Evolutionary conservation across 1,140 invertebrate genomes (phyloP).

Genomic region (Ceratoteleas bidentatus): DNA sequence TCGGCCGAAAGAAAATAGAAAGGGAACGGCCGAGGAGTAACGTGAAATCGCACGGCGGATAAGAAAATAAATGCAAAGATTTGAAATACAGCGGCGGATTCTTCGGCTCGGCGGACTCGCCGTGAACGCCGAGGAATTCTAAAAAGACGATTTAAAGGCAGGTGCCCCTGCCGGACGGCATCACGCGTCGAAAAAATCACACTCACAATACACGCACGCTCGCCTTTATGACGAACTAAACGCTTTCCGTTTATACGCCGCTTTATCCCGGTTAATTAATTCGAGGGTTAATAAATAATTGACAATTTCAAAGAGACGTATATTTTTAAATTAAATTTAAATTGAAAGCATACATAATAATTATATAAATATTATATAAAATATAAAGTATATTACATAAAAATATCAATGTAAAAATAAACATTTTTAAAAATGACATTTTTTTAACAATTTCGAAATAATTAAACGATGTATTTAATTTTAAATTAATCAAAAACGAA

Average conservation of each 20-base stretch:
- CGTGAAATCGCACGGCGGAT: slow-evolving; percentile 21
- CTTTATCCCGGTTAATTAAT: slow-evolving; percentile 38
- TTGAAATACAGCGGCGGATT: slow-evolving; percentile 46
- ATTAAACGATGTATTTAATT: no score
- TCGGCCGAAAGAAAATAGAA: slow-evolving; percentile 4
- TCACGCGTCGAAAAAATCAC: slow-evolving; percentile 30
- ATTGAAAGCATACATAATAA: no score
- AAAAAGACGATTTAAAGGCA: slow-evolving; percentile 61
- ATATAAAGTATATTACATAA: no score
- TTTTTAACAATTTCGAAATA: no score
- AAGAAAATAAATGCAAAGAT: slow-evolving; percentile 45
- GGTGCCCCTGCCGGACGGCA: slow-evolving; percentile 50
- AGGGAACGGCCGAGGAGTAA: background rate
- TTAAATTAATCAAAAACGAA: no score
- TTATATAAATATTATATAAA: no score
- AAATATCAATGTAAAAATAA: no score
- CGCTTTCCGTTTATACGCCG: slow-evolving; percentile 22
- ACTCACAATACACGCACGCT: slow-evolving; percentile 18
- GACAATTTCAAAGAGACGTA: background rate
- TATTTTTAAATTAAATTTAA: no score
- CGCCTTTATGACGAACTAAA: slow-evolving; percentile 42
- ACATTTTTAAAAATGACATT: no score
- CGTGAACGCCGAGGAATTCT: slow-evolving; percentile 56
- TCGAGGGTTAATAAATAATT: slow-evolving; percentile 7
- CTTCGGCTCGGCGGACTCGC: slow-evolving; percentile 27